These are phyloP conservation scores for Trachelus troglodyta DNA, from an alignment of 2,888 invertebrate species.

Conservation along the genomic window DNA sequence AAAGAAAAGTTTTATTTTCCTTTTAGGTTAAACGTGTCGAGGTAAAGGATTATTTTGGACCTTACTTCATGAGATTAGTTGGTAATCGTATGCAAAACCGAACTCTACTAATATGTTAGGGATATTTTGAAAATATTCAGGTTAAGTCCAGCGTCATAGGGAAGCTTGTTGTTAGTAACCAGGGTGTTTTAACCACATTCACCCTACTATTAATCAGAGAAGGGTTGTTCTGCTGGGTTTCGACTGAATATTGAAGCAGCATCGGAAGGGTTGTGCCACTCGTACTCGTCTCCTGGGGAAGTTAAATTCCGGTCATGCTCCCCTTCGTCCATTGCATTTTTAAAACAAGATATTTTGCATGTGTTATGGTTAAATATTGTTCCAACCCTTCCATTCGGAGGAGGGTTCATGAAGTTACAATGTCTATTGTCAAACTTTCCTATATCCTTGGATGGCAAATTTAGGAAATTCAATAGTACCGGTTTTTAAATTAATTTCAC, in stretches of 20 bases:
- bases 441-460: background rate
- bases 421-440: background rate
- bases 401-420: background rate
- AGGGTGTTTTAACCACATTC: background rate
- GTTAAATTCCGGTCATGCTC: background rate
- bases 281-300: slow-evolving; percentile 33
- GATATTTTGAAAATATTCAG: background rate
- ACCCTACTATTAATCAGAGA: slow-evolving; percentile 48
- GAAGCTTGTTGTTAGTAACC: background rate
- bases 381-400: background rate
- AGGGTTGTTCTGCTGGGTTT: slow-evolving; percentile 44
- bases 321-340: background rate
- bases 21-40: background rate
- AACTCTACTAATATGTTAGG: background rate
- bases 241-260: slow-evolving; percentile 53
- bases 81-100: background rate
- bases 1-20: background rate
- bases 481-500: background rate
- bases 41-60: background rate
- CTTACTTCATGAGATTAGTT: background rate
- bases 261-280: slow-evolving; percentile 47
- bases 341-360: background rate
- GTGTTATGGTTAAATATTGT: background rate
- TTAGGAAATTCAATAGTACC: too few relatives aligned
- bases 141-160: background rate